These are phyloP conservation scores for Atethmia centrago DNA, from an alignment of 2,888 invertebrate genomes.

Conservation along the genomic window DNA sequence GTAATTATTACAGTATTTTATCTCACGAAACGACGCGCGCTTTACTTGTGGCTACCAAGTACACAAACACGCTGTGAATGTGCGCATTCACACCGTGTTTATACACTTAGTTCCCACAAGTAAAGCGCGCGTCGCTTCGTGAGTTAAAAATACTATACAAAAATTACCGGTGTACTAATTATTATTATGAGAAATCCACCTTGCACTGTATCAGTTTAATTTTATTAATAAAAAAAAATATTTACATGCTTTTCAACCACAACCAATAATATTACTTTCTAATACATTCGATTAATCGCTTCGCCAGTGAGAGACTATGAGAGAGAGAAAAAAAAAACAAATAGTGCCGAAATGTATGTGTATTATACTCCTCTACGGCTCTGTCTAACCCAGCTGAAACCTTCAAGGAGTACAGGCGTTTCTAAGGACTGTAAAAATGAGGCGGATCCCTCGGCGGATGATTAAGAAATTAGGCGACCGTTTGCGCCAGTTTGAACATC, in stretches of 20 bases:
- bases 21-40: too few species aligned
- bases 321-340: not conserved
- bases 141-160: too few species aligned
- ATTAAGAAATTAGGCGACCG: not conserved
- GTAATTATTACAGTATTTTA: too few species aligned
- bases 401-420: not conserved
- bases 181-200: conserved; percentile 23
- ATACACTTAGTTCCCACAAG: too few species aligned
- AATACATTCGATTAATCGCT: not conserved
- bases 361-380: too few species aligned
- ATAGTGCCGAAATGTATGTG: too few species aligned
- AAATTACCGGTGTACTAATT: not conserved
- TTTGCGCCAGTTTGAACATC: not conserved
- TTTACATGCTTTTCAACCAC: conserved; percentile 45
- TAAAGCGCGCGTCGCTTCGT: too few species aligned
- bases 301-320: not conserved
- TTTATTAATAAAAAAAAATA: conserved; percentile 10
- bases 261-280: conserved; percentile 26
- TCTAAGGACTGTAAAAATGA: not conserved
- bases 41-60: too few species aligned
- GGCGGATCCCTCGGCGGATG: not conserved
- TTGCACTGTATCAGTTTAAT: not conserved
- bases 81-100: too few species aligned
- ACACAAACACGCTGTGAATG: too few species aligned
- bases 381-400: too few species aligned